A percentile compares a stretch with the other conserved stretches of the same genome.
Conservation (phyloP, 2,888 invertebrate genomes). For the Enchytraeus crypticus region DNA sequence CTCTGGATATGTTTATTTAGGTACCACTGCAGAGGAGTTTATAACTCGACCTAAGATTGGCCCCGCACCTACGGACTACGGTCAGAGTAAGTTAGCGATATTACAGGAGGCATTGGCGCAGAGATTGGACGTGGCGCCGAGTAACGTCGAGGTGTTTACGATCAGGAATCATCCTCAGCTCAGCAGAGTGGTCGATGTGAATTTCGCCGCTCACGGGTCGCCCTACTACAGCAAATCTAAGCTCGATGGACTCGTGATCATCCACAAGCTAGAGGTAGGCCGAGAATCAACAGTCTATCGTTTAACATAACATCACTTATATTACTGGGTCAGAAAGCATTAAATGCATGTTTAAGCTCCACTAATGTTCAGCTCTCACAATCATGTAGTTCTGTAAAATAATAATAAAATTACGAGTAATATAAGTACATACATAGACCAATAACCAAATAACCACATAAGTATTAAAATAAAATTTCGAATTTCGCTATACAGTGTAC, state of each 20-base stretch:
- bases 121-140: constrained; percentile 68
- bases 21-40: constrained; percentile 87
- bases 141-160: constrained; percentile 91
- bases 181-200: constrained; percentile 72
- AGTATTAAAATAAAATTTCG: background rate
- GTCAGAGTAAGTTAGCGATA: constrained; percentile 74
- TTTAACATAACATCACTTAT: too few species aligned
- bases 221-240: constrained; percentile 89
- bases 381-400: background rate
- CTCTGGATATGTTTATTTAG: constrained; percentile 53
- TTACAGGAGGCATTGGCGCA: constrained; percentile 82
- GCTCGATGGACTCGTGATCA: constrained; percentile 75
- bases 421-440: background rate
- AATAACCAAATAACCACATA: background rate
- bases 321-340: too few species aligned
- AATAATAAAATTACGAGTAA: too few species aligned
- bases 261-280: constrained; percentile 35
- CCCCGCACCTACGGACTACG: constrained; percentile 21
- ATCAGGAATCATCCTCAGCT: constrained; percentile 72
- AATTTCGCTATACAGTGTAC: background rate
- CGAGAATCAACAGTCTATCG: too few species aligned
- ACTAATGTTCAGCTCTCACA: too few species aligned
- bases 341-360: too few species aligned
- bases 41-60: constrained; percentile 51
- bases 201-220: constrained; percentile 89